These are phyloP conservation scores for Menidia menidia DNA, from an alignment of 2,797 vertebrate genomes.

Conservation along the genomic window DNA sequence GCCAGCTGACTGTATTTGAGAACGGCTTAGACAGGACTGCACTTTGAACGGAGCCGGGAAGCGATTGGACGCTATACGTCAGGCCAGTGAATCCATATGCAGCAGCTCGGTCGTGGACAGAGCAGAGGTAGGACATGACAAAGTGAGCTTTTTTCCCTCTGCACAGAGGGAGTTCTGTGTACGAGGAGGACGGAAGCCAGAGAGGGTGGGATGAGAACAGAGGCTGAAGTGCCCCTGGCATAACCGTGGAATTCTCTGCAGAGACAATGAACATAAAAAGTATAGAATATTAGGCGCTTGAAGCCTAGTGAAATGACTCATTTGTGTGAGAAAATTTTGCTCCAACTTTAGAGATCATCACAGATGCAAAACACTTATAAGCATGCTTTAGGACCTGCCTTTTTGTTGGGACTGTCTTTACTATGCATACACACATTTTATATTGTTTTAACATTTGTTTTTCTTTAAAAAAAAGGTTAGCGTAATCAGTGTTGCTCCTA, in stretches of 20 bases:
- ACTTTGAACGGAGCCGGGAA: slow-evolving; percentile 16
- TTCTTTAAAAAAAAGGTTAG: background rate
- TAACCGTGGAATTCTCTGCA: slow-evolving; percentile 36
- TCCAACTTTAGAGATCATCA: too few relatives aligned
- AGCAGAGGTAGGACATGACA: slow-evolving; percentile 75
- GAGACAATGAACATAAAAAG: slow-evolving; percentile 25
- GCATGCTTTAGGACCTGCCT: too few relatives aligned
- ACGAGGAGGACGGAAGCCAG: slow-evolving; percentile 62
- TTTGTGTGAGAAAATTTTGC: background rate
- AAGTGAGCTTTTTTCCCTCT: slow-evolving; percentile 64
- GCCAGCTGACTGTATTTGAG: slow-evolving; percentile 10
- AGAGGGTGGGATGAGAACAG: slow-evolving; percentile 56
- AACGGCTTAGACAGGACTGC: slow-evolving; percentile 33
- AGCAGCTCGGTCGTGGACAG: slow-evolving; percentile 50
- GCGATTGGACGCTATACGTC: slow-evolving; percentile 54
- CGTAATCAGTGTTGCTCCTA: background rate
- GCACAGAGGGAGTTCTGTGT: slow-evolving; percentile 76
- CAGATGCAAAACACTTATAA: too few relatives aligned
- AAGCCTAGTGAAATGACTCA: background rate
- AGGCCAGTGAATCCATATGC: slow-evolving; percentile 63
- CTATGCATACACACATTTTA: too few relatives aligned
- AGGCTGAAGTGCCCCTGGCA: slow-evolving; percentile 53
- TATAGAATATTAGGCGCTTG: background rate
- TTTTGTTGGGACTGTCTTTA: too few relatives aligned
- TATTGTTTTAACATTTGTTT: background rate